phyloP scores from a whole-genome alignment of 2,113 vertebrate species.

The Gobiocypris rarus region DNA sequence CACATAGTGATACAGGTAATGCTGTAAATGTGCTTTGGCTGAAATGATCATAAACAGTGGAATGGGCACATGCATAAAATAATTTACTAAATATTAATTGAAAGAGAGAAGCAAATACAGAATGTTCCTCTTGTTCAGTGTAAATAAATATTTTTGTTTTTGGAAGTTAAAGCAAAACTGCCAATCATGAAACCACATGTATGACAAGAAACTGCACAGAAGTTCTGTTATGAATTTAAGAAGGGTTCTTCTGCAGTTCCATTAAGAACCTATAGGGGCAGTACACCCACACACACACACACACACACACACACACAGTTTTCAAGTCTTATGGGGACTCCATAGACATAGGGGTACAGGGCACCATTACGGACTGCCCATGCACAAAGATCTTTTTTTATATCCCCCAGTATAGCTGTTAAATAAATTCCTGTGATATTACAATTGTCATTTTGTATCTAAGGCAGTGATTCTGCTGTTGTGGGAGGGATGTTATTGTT shows the following conservation, averaged over 20 bases:
- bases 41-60: neutral
- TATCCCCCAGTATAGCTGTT: too few relatives aligned
- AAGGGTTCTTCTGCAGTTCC: neutral
- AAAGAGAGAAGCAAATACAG: neutral
- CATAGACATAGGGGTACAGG: too few relatives aligned
- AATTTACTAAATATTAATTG: neutral
- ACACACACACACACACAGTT: too few relatives aligned
- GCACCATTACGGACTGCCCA: too few relatives aligned
- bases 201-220: neutral
- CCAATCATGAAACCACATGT: neutral
- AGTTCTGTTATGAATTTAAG: neutral
- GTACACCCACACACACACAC: neutral
- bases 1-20: neutral
- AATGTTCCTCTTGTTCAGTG: neutral
- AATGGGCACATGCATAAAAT: neutral
- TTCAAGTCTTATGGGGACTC: too few relatives aligned
- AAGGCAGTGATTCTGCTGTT: too few relatives aligned
- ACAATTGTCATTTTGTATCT: too few relatives aligned
- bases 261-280: constrained; percentile 8
- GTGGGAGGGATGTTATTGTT: too few relatives aligned
- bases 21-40: neutral
- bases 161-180: neutral
- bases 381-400: neutral
- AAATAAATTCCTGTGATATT: too few relatives aligned
- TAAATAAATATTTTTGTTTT: neutral